phyloP scores from a whole-genome alignment of 1,140 invertebrate genomes.

The Neuroterus valhalla region DNA sequence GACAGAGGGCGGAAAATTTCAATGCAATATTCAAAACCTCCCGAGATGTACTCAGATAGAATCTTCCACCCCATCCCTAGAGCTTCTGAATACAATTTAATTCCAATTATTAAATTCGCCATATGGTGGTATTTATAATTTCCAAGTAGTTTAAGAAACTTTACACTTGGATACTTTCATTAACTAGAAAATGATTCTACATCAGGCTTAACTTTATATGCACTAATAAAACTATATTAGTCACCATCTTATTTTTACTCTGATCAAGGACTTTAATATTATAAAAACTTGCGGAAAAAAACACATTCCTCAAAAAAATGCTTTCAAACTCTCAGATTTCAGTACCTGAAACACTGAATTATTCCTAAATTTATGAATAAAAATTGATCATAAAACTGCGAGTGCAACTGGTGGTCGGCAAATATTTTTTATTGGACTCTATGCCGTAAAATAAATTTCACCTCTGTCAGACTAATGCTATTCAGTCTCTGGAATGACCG shows the following conservation, averaged over 20 bases:
- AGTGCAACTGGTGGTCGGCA: background rate
- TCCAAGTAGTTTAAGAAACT: too few species aligned
- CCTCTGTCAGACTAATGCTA: slow-evolving; percentile 2
- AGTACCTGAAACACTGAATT: background rate
- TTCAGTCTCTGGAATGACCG: slow-evolving; percentile 5
- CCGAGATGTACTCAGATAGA: background rate
- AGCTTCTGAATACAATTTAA: background rate
- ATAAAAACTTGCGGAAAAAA: too few species aligned
- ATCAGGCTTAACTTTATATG: too few species aligned
- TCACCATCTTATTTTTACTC: too few species aligned
- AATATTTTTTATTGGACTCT: background rate
- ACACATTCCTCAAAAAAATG: too few species aligned
- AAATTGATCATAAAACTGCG: background rate
- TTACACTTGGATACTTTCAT: too few species aligned
- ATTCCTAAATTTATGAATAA: background rate
- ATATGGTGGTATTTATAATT: too few species aligned
- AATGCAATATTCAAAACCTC: slow-evolving; percentile 16
- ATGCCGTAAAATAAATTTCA: slow-evolving; percentile 13
- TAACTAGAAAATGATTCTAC: too few species aligned
- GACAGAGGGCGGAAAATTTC: background rate
- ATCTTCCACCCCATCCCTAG: background rate
- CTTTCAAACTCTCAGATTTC: background rate
- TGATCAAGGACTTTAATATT: too few species aligned
- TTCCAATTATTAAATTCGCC: too few species aligned
- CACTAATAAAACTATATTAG: too few species aligned